Conservation (phyloP, 2,113 vertebrate genomes). For the human region GRCh38 chr15:72127501-72128000, state of each 20-base stretch:
- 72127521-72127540: not conserved
- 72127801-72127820: not conserved
- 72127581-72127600: not conserved
- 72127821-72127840: not conserved
- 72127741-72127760: not conserved
- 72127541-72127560: not conserved
- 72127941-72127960: too few species aligned
- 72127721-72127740: not conserved
- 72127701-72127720: not conserved
- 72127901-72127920: too few species aligned
- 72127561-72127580: not conserved
- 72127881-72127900: not conserved
- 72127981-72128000: too few species aligned
- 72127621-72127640: not conserved
- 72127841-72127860: not conserved
- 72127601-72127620: not conserved
- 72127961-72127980: too few species aligned
- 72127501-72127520: not conserved
- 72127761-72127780: not conserved
- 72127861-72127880: not conserved
- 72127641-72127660: not conserved
- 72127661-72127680: not conserved
- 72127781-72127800: not conserved
- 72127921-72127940: too few species aligned
- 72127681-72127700: not conserved